Base-by-base conservation (phyloP, 2,113 vertebrate genomes). In the Henicopernis longicauda region DNA sequence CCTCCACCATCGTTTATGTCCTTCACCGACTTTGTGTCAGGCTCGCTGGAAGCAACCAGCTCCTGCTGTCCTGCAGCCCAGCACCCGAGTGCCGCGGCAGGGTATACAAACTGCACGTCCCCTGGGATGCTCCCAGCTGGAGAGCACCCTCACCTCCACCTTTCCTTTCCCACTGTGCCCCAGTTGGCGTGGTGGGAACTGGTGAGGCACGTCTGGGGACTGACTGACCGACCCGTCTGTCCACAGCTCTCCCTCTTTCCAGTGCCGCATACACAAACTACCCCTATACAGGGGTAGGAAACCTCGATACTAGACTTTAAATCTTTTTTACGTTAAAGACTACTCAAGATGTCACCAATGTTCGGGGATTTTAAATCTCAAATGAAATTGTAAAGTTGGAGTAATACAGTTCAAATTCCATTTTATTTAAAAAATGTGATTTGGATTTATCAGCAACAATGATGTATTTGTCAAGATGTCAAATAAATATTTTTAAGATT, bases 121-220 rank as follows among this genome's bases (percentile, higher is more conserved):
- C 20, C 40, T 6, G 86, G 54, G 36, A 18, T 6, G 34, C 22
- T 65, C 61, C 55, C 1, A 3, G 61, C 22, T 3, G 12, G 57
- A 55, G 13, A 88, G 18, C 55, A 12, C 23, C 76, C 40, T 13
- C 45, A 2, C 1, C 20, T 27, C 17, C 36, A 5, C 10, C 45
- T 4, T 9, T 32, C 22, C 55, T 34, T 57, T 9, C 78, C 44
- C 34, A 2, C 10, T 10, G 38, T 10, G 38, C 23, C 47, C 42
- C 16, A 4, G 1, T 2, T 69, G 54, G 34, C 9, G 0, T 0
- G n/a, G 16, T n/a, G 73, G 59, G 72, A 32, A 9, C 45, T 1
- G 10, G 4, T 3, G 26, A 22, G 77, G 66, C 72, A 34, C 1
- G 0, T 2, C 36, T 26, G 32, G 42, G 63, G 59, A 22, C 66